phyloP scores from a whole-genome alignment of 2,113 vertebrate species.

The Hippocampus guttulatus region DNA sequence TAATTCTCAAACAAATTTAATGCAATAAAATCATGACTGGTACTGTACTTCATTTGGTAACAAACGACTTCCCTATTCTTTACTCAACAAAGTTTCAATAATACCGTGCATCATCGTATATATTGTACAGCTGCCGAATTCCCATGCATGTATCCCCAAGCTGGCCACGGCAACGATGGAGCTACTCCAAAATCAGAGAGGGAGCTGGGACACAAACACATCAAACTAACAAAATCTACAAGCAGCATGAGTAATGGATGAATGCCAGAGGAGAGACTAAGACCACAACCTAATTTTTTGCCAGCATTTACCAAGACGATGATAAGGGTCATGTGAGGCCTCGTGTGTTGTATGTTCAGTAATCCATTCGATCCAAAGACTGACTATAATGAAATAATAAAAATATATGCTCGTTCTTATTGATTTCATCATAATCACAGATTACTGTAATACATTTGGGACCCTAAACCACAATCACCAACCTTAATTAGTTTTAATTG shows the following conservation, averaged over 20 bases:
- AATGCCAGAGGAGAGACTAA: slow-evolving; percentile 14
- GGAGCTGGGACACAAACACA: slow-evolving; percentile 31
- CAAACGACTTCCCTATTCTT: no score
- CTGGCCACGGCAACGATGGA: neutral
- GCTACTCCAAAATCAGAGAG: slow-evolving; percentile 1
- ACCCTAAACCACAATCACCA: neutral
- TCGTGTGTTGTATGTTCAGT: no score
- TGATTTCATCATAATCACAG: neutral
- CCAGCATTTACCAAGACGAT: neutral
- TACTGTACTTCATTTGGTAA: no score
- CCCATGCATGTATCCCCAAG: neutral
- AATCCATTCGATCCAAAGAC: no score
- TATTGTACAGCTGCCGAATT: neutral
- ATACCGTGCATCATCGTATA: neutral
- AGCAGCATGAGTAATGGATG: slow-evolving; percentile 29
- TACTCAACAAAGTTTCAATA: neutral
- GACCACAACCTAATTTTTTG: neutral
- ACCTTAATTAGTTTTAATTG: neutral
- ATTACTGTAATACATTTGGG: neutral
- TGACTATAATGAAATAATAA: no score
- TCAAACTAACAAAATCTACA: slow-evolving; percentile 23
- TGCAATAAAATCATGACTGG: no score
- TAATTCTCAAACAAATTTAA: no score
- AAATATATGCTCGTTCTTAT: no score
- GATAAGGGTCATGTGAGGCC: neutral